A percentile compares a stretch with the other conserved stretches of the same genome.
Evolutionary conservation across 2,888 invertebrate genomes (phyloP).

Genomic region (Apamea crenata): DNA sequence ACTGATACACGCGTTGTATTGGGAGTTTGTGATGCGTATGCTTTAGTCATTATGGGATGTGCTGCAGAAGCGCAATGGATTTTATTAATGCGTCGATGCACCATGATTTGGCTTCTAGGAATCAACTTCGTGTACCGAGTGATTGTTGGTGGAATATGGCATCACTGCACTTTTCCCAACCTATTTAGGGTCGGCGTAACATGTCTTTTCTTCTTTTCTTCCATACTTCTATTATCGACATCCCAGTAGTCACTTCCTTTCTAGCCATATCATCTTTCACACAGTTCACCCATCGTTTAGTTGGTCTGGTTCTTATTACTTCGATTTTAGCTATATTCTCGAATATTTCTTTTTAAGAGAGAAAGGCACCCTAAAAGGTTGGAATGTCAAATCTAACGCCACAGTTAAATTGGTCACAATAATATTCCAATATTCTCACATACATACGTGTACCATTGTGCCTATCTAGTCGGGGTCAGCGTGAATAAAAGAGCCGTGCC

Average conservation of each 20-base stretch:
- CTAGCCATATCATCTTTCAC: not conserved
- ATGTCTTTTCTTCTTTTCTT: too few species aligned
- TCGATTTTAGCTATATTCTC: not conserved
- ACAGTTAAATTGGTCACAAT: conserved; percentile 6
- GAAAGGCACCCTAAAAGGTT: not conserved
- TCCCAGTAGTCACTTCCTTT: not conserved
- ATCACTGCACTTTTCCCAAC: not conserved
- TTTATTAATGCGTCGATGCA: not conserved
- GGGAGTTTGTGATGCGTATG: not conserved
- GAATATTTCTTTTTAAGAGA: not conserved
- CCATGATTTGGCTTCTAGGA: not conserved
- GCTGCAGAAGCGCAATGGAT: not conserved
- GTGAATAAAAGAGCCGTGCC: conserved; percentile 75
- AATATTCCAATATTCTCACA: conserved; percentile 44
- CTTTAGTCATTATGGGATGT: conserved; percentile 3
- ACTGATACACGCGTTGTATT: not conserved
- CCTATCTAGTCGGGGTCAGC: conserved; percentile 71
- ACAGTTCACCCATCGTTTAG: not conserved
- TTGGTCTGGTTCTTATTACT: not conserved
- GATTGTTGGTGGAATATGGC: not conserved
- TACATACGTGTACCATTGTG: conserved; percentile 49
- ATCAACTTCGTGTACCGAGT: not conserved
- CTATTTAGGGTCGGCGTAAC: not conserved
- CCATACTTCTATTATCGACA: not conserved
- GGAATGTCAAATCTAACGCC: not conserved